phyloP scores from a whole-genome alignment of 37 sponge, comb jelly and placozoan genomes.

The Theonella swinhoei region DNA sequence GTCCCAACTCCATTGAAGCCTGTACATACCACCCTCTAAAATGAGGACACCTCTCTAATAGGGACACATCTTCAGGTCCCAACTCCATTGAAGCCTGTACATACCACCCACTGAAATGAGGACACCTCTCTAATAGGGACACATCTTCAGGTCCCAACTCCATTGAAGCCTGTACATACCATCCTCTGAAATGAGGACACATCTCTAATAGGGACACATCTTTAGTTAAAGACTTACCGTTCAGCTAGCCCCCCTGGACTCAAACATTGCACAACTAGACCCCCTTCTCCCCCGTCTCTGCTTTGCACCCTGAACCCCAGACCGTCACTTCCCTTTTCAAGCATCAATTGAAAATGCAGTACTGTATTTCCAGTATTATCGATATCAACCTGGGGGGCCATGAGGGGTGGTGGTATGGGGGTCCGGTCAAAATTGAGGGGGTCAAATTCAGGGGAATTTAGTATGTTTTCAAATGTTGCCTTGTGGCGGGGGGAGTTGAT shows the following conservation, averaged over 20 bases:
- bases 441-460: constrained; percentile 20
- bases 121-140: too few species aligned
- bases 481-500: constrained; percentile 25
- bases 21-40: too few species aligned
- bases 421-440: neutral
- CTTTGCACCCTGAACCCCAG: constrained; percentile 77
- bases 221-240: constrained; percentile 33
- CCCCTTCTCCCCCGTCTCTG: constrained; percentile 52
- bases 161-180: too few species aligned
- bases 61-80: too few species aligned
- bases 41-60: too few species aligned
- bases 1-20: too few species aligned
- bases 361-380: constrained; percentile 12
- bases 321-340: constrained; percentile 64
- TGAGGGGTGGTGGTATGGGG: constrained; percentile 17
- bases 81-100: too few species aligned
- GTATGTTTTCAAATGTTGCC: constrained; percentile 35
- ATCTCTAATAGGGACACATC: too few species aligned
- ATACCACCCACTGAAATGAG: too few species aligned
- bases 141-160: too few species aligned
- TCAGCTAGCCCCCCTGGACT: constrained; percentile 83
- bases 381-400: neutral
- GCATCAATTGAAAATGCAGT: neutral
- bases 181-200: too few species aligned
- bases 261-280: constrained; percentile 63